Evolutionary conservation across 2,797 vertebrate genomes (phyloP).

Genomic region (Megalops cyprinoides): DNA sequence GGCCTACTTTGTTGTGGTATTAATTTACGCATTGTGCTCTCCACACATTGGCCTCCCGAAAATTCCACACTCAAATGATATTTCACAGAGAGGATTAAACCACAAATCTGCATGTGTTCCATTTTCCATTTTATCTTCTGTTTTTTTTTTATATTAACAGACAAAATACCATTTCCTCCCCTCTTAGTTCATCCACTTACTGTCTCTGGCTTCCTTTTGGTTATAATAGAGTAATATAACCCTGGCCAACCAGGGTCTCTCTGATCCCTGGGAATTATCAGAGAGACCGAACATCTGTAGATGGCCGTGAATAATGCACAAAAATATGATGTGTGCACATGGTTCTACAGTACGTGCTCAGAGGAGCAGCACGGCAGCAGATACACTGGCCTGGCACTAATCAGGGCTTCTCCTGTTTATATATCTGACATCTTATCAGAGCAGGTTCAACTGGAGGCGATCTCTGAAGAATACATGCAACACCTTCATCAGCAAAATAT

Average conservation of each 20-base stretch:
- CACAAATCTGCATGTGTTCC: constrained; percentile 56
- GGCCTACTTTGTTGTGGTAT: constrained; percentile 5
- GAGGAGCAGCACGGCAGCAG: constrained; percentile 19
- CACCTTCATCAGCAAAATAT: constrained; percentile 16
- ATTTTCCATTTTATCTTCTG: constrained; percentile 46
- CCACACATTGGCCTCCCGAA: constrained; percentile 47
- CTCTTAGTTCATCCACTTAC: constrained; percentile 61
- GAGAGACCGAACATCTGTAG: constrained; percentile 1
- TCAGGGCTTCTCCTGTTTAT: constrained; percentile 28
- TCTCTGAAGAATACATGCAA: constrained; percentile 22
- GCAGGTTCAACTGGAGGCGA: constrained; percentile 29
- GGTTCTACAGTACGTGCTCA: background rate
- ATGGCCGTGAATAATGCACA: constrained; percentile 9
- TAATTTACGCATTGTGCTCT: constrained; percentile 31
- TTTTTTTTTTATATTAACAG: constrained; percentile 32
- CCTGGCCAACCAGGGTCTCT: background rate
- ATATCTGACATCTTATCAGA: constrained; percentile 26
- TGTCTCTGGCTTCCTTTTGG: constrained; percentile 59
- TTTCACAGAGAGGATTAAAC: constrained; percentile 61
- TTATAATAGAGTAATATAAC: background rate
- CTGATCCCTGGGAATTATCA: background rate
- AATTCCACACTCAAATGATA: constrained; percentile 59
- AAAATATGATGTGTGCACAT: background rate
- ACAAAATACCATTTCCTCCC: constrained; percentile 49
- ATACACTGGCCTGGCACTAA: constrained; percentile 13